These are phyloP conservation scores for Clivina fossor DNA, from an alignment of 2,888 invertebrate genomes.

Conservation along the genomic window DNA sequence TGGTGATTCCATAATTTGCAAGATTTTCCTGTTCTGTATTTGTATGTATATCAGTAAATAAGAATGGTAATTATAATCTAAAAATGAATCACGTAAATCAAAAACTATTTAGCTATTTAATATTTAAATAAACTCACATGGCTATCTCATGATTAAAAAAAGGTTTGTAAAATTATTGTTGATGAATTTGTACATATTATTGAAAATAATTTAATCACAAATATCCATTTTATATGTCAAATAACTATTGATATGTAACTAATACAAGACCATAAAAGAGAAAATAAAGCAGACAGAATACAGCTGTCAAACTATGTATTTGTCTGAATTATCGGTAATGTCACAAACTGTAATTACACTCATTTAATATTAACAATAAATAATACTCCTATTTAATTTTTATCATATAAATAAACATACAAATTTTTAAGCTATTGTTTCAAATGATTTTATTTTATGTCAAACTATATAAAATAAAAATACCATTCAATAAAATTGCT, in stretches of 20 bases:
- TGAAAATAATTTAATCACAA: conserved; percentile 21
- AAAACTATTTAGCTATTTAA: conserved; percentile 4
- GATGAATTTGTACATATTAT: conserved; percentile 23
- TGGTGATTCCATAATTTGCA: conserved; percentile 69
- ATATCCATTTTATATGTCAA: conserved; percentile 27
- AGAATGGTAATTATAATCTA: conserved; percentile 18
- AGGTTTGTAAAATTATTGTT: conserved; percentile 15
- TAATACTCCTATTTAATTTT: too few relatives aligned
- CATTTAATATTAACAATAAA: background rate
- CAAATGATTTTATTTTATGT: too few relatives aligned
- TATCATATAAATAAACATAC: too few relatives aligned
- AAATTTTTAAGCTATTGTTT: too few relatives aligned
- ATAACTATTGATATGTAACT: conserved; percentile 32
- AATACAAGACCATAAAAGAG: conserved; percentile 27
- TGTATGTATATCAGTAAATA: conserved; percentile 17
- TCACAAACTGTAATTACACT: conserved; percentile 3
- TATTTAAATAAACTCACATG: conserved; percentile 19
- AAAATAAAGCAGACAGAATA: conserved; percentile 23
- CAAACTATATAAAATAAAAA: too few relatives aligned
- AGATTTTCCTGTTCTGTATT: conserved; percentile 17
- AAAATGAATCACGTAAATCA: conserved; percentile 7
- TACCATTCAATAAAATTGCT: too few relatives aligned
- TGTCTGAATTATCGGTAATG: conserved; percentile 21
- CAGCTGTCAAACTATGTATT: conserved; percentile 30
- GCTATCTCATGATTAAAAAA: conserved; percentile 27